Conservation (phyloP, 2,888 invertebrate species). For the Drosophila limbata region DNA sequence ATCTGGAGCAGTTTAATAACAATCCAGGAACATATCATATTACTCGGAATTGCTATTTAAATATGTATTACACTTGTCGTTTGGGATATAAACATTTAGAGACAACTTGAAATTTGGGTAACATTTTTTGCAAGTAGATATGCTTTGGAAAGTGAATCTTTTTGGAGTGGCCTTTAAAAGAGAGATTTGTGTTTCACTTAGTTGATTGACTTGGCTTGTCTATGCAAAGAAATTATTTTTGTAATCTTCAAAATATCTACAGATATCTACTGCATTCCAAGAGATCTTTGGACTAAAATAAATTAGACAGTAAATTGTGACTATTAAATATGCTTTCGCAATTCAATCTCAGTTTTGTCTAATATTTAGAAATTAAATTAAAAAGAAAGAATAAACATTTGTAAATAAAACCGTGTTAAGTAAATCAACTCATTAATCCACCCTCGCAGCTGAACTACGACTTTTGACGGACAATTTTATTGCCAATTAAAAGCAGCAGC, state of each 20-base stretch:
- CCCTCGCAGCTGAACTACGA: constrained; percentile 26
- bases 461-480: constrained; percentile 71
- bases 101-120: constrained; percentile 10
- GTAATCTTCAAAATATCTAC: too few species aligned
- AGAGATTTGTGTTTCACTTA: not conserved
- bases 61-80: constrained; percentile 47
- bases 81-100: constrained; percentile 18
- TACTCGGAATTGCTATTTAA: constrained; percentile 42
- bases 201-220: not conserved
- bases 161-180: constrained; percentile 18
- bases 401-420: not conserved
- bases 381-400: too few species aligned
- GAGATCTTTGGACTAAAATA: too few species aligned
- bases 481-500: constrained; percentile 74
- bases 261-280: too few species aligned
- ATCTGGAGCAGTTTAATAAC: constrained; percentile 51
- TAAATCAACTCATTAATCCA: not conserved
- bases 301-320: not conserved
- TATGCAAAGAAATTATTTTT: not conserved
- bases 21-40: constrained; percentile 45
- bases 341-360: not conserved
- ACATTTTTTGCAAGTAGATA: constrained; percentile 7
- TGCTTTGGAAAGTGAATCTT: constrained; percentile 3
- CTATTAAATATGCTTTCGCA: not conserved
- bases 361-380: too few species aligned